Base-by-base conservation (phyloP, 1,140 invertebrate genomes). In the Bombus sylvicola region DNA sequence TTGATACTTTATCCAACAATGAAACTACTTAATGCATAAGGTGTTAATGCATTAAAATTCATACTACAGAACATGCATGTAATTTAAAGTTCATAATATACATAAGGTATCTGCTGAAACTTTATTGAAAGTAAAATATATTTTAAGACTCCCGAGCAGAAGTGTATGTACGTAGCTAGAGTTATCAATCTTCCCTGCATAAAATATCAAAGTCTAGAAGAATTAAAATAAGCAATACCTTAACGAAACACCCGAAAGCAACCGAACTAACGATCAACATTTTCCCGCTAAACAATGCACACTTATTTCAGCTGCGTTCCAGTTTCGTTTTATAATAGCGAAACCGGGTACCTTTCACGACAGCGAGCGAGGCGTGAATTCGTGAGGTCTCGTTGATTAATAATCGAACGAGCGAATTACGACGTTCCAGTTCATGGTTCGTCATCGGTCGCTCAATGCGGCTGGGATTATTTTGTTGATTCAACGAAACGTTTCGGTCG, bases 401-500 rank as follows among this genome's bases (percentile, higher is more conserved):
- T 89, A 88, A 43, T 81, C 66, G 72, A 80, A 80, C 57, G 39
- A n/a, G n/a, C 71, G 80, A 82, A 74, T 69, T 62, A 76, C 39
- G 31, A 82, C 41, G 41, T 41, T 34, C 22, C 34, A n/a, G 69
- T 84, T n/a, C 53, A 64, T 34, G 31, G 66, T 25, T 9, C 62
- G 64, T 34, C 57, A 41, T 47, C 57, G 43, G 15, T 62, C 10
- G 47, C 43, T 39, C 71, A 25, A 76, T 28, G 47, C 41, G 15
- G 66, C 13, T n/a, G 1, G 84, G 74, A 59, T 72, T 72, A 76
- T 89, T 89, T 77, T 75, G 87, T 88, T 78, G 88, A 88, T 86
- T 89, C 88, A 86, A 88, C 88, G 85, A 89, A 89, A 86, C 85
- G 85, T 86, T 88, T 66, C 83, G 34, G 72, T 5, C 13, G 13